Evolutionary conservation across 2,797 vertebrate species (phyloP).

Genomic region (Columba guinea): DNA sequence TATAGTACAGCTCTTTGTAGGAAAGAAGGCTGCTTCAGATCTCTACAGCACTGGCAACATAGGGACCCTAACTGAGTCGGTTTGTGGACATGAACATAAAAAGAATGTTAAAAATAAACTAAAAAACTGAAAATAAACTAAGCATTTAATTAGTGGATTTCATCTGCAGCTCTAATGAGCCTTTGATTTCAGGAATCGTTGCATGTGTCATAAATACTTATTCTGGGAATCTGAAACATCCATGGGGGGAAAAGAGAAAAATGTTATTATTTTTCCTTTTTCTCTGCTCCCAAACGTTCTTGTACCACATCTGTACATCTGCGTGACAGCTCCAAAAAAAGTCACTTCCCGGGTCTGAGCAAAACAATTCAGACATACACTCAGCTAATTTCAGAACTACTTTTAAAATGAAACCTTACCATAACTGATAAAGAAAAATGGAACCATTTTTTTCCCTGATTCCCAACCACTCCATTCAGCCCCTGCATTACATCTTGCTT

Average conservation of each 20-base stretch:
- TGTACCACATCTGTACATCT: not conserved
- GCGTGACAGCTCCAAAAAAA: not conserved
- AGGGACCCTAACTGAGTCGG: not conserved
- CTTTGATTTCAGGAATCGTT: conserved; percentile 28
- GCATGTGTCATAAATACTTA: conserved; percentile 7
- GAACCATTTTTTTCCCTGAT: not conserved
- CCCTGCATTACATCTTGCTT: not conserved
- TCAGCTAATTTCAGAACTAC: not conserved
- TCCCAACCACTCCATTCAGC: not conserved
- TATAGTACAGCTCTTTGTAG: not conserved
- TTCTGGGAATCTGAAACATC: not conserved
- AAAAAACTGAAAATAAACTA: not conserved
- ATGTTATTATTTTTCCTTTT: not conserved
- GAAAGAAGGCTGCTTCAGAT: not conserved
- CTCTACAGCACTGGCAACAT: not conserved
- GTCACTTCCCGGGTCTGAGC: not conserved
- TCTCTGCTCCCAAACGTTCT: not conserved
- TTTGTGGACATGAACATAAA: not conserved
- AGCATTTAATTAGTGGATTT: conserved; percentile 7
- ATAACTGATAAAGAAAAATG: not conserved
- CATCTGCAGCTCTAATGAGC: not conserved
- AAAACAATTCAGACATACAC: not conserved
- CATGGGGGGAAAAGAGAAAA: not conserved
- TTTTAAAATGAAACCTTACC: not conserved
- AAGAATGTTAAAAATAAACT: not conserved